A percentile compares a stretch with the other conserved stretches of the same genome.
These are phyloP conservation scores for Campopleginae sp. DNA, from an alignment of 2,888 invertebrate species.

Conservation along the genomic window DNA sequence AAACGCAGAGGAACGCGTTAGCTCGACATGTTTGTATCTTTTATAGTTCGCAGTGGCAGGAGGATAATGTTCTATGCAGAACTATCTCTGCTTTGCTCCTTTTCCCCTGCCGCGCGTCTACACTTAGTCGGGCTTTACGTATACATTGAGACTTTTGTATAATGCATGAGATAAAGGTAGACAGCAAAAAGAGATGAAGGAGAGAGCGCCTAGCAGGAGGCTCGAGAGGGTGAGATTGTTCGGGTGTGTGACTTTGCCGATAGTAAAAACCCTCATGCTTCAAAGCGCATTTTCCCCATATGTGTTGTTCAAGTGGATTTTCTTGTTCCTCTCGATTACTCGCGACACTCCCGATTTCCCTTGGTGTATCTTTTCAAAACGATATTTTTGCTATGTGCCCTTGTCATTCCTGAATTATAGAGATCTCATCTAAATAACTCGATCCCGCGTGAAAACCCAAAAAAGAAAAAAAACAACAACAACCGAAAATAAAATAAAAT, in stretches of 20 bases:
- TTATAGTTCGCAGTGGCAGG: background rate
- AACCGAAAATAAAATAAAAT: background rate
- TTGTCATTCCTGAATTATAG: background rate
- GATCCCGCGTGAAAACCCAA: no score
- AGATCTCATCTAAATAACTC: background rate
- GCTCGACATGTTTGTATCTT: slow-evolving; percentile 23
- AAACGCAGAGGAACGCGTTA: slow-evolving; percentile 1
- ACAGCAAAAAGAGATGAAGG: slow-evolving; percentile 17
- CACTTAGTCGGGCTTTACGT: slow-evolving; percentile 53
- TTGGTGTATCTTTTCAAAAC: background rate
- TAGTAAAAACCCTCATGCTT: slow-evolving; percentile 55
- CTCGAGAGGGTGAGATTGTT: slow-evolving; percentile 28
- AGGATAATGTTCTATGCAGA: slow-evolving; percentile 28
- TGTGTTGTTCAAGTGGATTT: slow-evolving; percentile 73
- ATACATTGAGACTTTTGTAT: slow-evolving; percentile 56
- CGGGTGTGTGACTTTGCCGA: slow-evolving; percentile 57
- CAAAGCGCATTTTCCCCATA: slow-evolving; percentile 40
- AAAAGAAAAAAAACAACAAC: background rate
- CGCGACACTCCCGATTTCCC: slow-evolving; percentile 46
- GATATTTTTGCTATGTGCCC: slow-evolving; percentile 31
- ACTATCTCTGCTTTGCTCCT: slow-evolving; percentile 29
- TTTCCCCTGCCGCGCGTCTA: slow-evolving; percentile 30
- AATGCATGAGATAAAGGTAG: slow-evolving; percentile 58
- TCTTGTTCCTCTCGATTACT: slow-evolving; percentile 73
- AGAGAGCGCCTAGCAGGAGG: background rate